These are phyloP conservation scores for Alcis repandata DNA, from an alignment of 2,888 invertebrate genomes.

Conservation along the genomic window DNA sequence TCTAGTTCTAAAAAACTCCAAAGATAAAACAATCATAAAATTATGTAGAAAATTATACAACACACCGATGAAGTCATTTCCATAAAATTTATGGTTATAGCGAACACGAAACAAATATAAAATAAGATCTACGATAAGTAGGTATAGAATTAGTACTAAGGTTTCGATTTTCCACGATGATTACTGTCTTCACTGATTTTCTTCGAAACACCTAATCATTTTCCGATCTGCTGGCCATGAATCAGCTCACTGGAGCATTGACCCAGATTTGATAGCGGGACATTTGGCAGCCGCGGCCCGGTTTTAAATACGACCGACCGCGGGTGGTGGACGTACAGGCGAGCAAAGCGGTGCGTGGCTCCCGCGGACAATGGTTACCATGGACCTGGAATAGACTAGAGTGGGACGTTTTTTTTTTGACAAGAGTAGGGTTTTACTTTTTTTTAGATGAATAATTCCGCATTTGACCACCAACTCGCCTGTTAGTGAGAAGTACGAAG, in stretches of 20 bases:
- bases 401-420: too few relatives aligned
- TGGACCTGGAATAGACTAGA: not conserved
- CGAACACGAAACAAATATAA: constrained; percentile 13
- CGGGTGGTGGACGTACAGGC: constrained; percentile 36
- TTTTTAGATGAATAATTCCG: too few relatives aligned
- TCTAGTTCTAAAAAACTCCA: not conserved
- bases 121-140: not conserved
- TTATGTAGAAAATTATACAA: not conserved
- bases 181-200: constrained; percentile 13
- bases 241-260: constrained; percentile 79
- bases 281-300: constrained; percentile 74
- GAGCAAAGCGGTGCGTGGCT: constrained; percentile 43
- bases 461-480: too few relatives aligned
- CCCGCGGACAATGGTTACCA: constrained; percentile 27
- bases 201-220: constrained; percentile 40
- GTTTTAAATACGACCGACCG: constrained; percentile 70
- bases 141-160: too few relatives aligned
- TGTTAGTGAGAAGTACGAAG: too few relatives aligned
- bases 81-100: constrained; percentile 13
- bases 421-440: too few relatives aligned
- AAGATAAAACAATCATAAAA: not conserved
- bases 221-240: constrained; percentile 50
- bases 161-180: not conserved
- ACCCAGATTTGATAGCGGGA: constrained; percentile 74
- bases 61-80: constrained; percentile 12